Base-by-base conservation (phyloP, 2,888 invertebrate species). In the Lymantria monacha region DNA sequence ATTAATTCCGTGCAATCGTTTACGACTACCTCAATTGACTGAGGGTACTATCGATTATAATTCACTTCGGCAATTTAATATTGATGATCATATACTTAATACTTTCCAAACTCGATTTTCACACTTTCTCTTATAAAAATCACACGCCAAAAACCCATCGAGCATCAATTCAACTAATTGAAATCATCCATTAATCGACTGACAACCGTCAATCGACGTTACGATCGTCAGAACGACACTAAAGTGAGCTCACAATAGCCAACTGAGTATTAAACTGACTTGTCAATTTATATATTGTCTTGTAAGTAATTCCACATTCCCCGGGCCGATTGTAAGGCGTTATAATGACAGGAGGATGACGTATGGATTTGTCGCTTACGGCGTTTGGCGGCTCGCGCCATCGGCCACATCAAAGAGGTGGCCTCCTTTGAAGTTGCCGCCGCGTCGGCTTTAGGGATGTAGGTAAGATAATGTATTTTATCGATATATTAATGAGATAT, bases 331-430 rank as follows among this genome's bases (percentile, higher is more conserved):
- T 88, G 90, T 87, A 73, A 87, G 87, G 89, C 89, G 89, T 89
- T 87, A 89, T 91, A 91, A 90, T 90, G 91, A 90, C 91, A 90
- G 89, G 76, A 82, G 87, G 85, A 91, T 91, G 91, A 91, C 91
- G 91, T 90, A 90, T 90, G 91, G 89, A 88, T 87, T 89, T 87
- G 91, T 87, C 91, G 91, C 91, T 91, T 91, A 90, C 83, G 91
- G 91, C 91, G 82, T 90, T 90, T 86, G 81, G 87, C 76, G 85
- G 89, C 90, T 87, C 90, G 90, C 86, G 90, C 90, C 90, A 77
- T 75, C 90, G 90, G 90, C 89, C 86, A 83, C 88, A 83, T 91
- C 91, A 91, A 91, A 91, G 90, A 89, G 91, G 90, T 90, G 90
- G 90, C 78, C 91, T 80, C 80, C 85, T 91, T 90, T 91, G 91